These are phyloP conservation scores for Silurus lanzhouensis DNA, from an alignment of 2,797 vertebrate species.

Conservation along the genomic window DNA sequence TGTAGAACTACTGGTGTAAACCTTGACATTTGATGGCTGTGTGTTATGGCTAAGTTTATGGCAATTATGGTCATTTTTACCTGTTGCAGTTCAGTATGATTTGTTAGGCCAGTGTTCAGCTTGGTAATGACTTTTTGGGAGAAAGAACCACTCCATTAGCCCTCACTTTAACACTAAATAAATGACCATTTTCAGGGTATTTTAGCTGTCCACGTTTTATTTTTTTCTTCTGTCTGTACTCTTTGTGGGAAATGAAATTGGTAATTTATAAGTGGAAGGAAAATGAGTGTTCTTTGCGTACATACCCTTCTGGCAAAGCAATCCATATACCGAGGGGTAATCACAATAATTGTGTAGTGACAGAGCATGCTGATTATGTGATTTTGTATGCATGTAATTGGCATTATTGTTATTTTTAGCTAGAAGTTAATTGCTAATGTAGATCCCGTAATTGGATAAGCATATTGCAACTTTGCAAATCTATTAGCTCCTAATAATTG, in stretches of 20 bases:
- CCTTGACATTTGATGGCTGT: background rate
- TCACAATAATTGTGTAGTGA: slow-evolving; percentile 84
- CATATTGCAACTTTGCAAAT: slow-evolving; percentile 83
- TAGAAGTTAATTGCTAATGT: slow-evolving; percentile 86
- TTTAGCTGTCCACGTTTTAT: slow-evolving; percentile 42
- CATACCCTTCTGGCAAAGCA: slow-evolving; percentile 79
- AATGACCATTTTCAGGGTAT: slow-evolving; percentile 54
- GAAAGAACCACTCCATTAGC: slow-evolving; percentile 51
- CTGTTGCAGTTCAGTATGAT: slow-evolving; percentile 42
- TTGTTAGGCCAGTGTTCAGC: slow-evolving; percentile 32
- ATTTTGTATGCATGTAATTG: slow-evolving; percentile 86
- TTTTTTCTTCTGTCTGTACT: slow-evolving; percentile 35
- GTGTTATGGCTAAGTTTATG: slow-evolving; percentile 23
- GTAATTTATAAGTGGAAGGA: slow-evolving; percentile 58
- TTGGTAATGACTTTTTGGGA: slow-evolving; percentile 44
- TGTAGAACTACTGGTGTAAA: slow-evolving; percentile 50
- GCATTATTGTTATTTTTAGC: slow-evolving; percentile 88
- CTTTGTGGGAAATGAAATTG: slow-evolving; percentile 52
- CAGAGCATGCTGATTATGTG: slow-evolving; percentile 86
- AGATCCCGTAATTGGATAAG: slow-evolving; percentile 86
- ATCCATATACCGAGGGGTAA: slow-evolving; percentile 82
- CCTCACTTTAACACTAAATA: slow-evolving; percentile 45
- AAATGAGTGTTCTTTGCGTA: slow-evolving; percentile 73
- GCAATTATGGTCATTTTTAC: slow-evolving; percentile 37
- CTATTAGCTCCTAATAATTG: slow-evolving; percentile 85